Percentiles rank a stretch among this genome's conserved stretches.
Conservation (phyloP, 2,888 invertebrate species). For the Arge pagana region DNA sequence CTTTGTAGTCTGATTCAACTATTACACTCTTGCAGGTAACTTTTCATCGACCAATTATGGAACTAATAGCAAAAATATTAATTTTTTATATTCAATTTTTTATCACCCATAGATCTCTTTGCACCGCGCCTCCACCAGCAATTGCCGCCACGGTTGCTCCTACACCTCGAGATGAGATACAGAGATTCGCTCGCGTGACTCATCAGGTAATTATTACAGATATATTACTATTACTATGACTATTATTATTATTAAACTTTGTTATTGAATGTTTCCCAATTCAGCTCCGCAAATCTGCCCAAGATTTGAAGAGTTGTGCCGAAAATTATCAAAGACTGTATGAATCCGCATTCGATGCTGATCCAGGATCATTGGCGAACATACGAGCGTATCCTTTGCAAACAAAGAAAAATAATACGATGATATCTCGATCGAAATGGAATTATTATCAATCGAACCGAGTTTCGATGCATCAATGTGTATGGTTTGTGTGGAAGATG, state of each 20-base stretch:
- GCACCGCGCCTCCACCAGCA: constrained; percentile 91
- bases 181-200: constrained; percentile 79
- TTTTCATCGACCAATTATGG: too few relatives aligned
- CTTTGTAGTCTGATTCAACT: constrained; percentile 71
- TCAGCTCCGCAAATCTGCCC: constrained; percentile 72
- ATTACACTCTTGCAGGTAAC: constrained; percentile 67
- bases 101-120: constrained; percentile 63
- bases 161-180: constrained; percentile 76
- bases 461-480: background rate
- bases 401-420: background rate
- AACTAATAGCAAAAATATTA: background rate
- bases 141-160: constrained; percentile 84
- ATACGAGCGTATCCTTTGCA: constrained; percentile 58
- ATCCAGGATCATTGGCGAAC: constrained; percentile 76
- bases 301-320: constrained; percentile 73
- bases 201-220: constrained; percentile 63
- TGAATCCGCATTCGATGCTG: constrained; percentile 85
- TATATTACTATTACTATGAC: background rate
- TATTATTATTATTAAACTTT: constrained; percentile 1
- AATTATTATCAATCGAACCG: background rate
- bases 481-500: too few relatives aligned
- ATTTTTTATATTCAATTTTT: background rate
- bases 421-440: background rate
- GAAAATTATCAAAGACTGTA: constrained; percentile 78
- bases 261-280: constrained; percentile 34